These are phyloP conservation scores for Bellardia pandia DNA, from an alignment of 2,888 invertebrate genomes.

Conservation along the genomic window DNA sequence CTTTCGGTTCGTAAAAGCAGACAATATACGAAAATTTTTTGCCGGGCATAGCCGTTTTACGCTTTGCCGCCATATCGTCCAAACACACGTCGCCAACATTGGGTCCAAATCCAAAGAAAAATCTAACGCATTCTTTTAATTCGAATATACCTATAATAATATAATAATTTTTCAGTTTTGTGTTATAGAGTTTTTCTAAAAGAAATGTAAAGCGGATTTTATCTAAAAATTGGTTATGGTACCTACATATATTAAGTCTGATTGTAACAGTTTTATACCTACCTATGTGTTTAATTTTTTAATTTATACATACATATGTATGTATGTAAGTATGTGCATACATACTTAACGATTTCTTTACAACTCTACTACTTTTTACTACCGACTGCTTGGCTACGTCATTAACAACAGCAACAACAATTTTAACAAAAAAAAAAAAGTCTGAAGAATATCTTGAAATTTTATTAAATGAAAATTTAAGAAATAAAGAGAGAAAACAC, in stretches of 20 bases:
- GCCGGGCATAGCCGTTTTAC: conserved; percentile 64
- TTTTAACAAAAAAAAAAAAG: conserved; percentile 8
- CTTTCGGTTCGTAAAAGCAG: conserved; percentile 50
- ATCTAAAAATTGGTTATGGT: background rate
- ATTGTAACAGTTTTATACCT: background rate
- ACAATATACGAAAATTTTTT: conserved; percentile 60
- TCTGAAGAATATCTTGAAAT: conserved; percentile 15
- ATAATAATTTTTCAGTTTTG: background rate
- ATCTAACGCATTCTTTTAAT: conserved; percentile 15
- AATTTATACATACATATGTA: too few relatives aligned
- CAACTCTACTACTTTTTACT: background rate
- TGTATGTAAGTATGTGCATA: background rate
- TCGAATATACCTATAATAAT: too few relatives aligned
- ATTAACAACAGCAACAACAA: conserved; percentile 5
- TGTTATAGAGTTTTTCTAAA: background rate
- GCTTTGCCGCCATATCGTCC: conserved; percentile 54
- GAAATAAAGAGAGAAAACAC: conserved; percentile 10
- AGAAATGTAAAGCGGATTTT: background rate
- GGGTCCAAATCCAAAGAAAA: conserved; percentile 12
- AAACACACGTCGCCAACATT: conserved; percentile 44
- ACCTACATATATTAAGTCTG: background rate
- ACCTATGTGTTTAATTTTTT: background rate
- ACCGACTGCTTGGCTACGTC: conserved; percentile 1
- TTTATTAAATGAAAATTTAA: conserved; percentile 12
- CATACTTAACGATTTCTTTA: background rate